Conservation (phyloP, 1,140 invertebrate species). For the Ceratina japonica region DNA sequence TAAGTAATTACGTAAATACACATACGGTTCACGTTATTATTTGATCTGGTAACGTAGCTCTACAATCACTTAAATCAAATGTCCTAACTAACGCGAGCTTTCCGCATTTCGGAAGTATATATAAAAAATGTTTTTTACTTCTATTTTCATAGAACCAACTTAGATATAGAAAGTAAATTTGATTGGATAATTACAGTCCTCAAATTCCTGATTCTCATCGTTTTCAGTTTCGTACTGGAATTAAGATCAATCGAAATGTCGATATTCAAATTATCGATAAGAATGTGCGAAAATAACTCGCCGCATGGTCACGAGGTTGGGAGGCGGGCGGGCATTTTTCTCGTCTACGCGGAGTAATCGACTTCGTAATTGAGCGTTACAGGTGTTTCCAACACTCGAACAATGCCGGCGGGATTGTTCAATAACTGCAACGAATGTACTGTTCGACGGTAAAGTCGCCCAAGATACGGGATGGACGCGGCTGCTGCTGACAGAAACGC, state of each 20-base stretch:
- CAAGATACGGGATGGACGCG: conserved; percentile 65
- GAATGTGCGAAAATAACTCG: conserved; percentile 46
- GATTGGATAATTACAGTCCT: no score
- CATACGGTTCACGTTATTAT: no score
- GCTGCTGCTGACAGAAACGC: conserved; percentile 71
- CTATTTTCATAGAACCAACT: no score
- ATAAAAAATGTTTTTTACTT: no score
- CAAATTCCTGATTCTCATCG: no score
- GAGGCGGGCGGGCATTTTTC: conserved; percentile 44
- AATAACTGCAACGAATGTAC: conserved; percentile 73
- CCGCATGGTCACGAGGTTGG: conserved; percentile 20
- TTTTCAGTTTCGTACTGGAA: no score
- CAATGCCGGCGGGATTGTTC: conserved; percentile 64
- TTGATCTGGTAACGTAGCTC: no score
- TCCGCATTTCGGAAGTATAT: no score
- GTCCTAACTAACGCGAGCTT: no score
- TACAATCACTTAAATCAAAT: no score
- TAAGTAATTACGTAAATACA: no score
- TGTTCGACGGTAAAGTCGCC: conserved; percentile 68
- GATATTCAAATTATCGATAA: conserved; percentile 5
- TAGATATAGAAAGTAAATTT: no score
- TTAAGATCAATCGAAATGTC: conserved; percentile 19
- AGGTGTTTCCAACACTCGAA: conserved; percentile 67
- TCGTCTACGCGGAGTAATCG: conserved; percentile 49
- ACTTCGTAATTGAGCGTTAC: conserved; percentile 70